Percentiles rank a stretch among this genome's conserved stretches.
phyloP scores from a whole-genome alignment of 2,888 invertebrate species.

The Meganola albula region DNA sequence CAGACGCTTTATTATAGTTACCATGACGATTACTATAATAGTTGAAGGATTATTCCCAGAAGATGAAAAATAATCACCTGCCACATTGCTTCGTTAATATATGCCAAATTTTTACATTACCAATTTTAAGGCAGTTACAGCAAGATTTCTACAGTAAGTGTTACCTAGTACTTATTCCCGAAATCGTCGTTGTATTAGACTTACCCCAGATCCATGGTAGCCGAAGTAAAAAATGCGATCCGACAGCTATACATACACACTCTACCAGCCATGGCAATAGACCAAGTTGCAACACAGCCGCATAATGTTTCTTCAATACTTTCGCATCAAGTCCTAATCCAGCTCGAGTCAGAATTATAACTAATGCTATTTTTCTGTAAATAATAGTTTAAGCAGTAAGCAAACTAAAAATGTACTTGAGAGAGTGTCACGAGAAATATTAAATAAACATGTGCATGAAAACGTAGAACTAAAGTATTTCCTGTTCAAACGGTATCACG shows the following conservation, averaged over 20 bases:
- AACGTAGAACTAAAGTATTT: too few relatives aligned
- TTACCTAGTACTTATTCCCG: background rate
- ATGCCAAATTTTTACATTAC: background rate
- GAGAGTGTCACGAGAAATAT: too few relatives aligned
- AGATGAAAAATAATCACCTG: background rate
- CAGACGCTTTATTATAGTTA: too few relatives aligned
- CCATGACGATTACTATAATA: too few relatives aligned
- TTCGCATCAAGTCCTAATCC: constrained; percentile 89
- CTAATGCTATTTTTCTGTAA: constrained; percentile 86
- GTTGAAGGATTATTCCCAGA: too few relatives aligned
- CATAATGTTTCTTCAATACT: constrained; percentile 84
- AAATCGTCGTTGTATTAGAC: constrained; percentile 7
- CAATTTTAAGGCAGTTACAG: too few relatives aligned
- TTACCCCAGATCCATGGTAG: constrained; percentile 88
- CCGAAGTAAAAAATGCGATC: constrained; percentile 81
- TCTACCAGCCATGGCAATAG: constrained; percentile 88
- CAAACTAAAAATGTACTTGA: too few relatives aligned
- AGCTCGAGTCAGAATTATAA: constrained; percentile 89
- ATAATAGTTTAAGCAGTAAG: background rate
- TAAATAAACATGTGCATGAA: too few relatives aligned
- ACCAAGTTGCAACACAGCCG: constrained; percentile 85
- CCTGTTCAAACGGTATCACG: too few relatives aligned
- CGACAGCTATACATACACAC: constrained; percentile 78
- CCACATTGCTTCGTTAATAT: background rate
- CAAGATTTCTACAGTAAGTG: too few relatives aligned